Conservation (phyloP, 2,888 invertebrate species). For the Parnassius orleans region DNA sequence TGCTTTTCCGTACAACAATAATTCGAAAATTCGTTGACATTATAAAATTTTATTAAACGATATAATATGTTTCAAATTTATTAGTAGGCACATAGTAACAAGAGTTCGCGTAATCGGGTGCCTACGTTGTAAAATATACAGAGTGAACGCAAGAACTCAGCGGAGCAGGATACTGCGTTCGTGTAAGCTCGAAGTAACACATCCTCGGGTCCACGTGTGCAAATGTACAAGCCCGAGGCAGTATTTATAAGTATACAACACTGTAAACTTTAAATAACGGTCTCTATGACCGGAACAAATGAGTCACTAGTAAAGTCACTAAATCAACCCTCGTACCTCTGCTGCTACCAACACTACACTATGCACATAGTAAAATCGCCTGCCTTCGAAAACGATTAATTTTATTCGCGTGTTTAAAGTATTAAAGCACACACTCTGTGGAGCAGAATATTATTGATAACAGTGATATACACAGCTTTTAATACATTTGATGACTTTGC, state of each 20-base stretch:
- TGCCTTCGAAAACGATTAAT: not conserved
- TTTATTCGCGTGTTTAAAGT: too few species aligned
- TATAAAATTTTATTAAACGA: not conserved
- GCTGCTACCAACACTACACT: slow-evolving; percentile 4
- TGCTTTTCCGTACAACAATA: not conserved
- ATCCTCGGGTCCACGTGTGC: not conserved
- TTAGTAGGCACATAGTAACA: not conserved
- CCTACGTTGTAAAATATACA: slow-evolving; percentile 56
- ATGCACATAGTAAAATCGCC: not conserved
- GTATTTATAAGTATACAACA: slow-evolving; percentile 1
- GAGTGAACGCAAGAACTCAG: slow-evolving; percentile 28
- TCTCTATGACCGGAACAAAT: not conserved
- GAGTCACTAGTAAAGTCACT: slow-evolving; percentile 14
- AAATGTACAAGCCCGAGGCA: not conserved
- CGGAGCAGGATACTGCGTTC: not conserved
- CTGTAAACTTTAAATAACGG: not conserved
- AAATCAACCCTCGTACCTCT: slow-evolving; percentile 1
- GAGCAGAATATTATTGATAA: too few species aligned
- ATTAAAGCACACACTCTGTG: too few species aligned
- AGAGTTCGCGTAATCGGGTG: slow-evolving; percentile 61
- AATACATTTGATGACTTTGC: too few species aligned
- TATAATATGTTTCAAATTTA: not conserved
- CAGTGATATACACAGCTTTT: too few species aligned
- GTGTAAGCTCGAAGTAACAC: slow-evolving; percentile 13
- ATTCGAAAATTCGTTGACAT: slow-evolving; percentile 16